phyloP scores from a whole-genome alignment of 1,140 invertebrate species.

The Drosophila sturtevanti region DNA sequence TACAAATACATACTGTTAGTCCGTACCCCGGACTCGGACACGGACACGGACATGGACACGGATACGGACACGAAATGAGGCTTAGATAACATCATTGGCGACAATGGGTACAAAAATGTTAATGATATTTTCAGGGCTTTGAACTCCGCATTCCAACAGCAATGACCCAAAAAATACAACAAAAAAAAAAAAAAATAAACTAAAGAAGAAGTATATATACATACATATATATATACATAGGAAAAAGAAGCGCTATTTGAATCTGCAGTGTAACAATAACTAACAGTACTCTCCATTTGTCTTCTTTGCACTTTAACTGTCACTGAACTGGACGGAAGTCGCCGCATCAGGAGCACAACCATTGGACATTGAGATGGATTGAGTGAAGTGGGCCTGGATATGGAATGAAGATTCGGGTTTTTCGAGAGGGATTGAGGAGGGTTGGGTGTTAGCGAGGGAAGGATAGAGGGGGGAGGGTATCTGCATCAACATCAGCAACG shows the following conservation, averaged over 20 bases:
- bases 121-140: slow-evolving; percentile 7
- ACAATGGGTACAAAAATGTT: slow-evolving; percentile 9
- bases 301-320: slow-evolving; percentile 5
- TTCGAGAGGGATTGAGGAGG: too few species aligned
- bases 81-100: slow-evolving; percentile 9
- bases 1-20: too few species aligned
- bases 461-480: not conserved
- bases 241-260: slow-evolving; percentile 1
- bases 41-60: not conserved
- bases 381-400: not conserved
- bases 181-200: not conserved
- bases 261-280: slow-evolving; percentile 2
- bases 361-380: not conserved
- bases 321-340: not conserved
- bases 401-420: not conserved
- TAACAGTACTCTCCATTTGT: not conserved
- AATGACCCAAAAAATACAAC: not conserved
- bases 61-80: slow-evolving; percentile 5
- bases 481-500: not conserved
- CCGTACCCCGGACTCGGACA: not conserved
- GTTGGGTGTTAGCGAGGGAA: not conserved
- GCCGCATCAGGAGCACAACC: not conserved
- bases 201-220: too few species aligned
- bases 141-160: slow-evolving; percentile 1
- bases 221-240: too few species aligned